A percentile compares a stretch with the other conserved stretches of the same genome.
Conservation (phyloP, 2,888 invertebrate genomes). For the Spodoptera exigua region DNA sequence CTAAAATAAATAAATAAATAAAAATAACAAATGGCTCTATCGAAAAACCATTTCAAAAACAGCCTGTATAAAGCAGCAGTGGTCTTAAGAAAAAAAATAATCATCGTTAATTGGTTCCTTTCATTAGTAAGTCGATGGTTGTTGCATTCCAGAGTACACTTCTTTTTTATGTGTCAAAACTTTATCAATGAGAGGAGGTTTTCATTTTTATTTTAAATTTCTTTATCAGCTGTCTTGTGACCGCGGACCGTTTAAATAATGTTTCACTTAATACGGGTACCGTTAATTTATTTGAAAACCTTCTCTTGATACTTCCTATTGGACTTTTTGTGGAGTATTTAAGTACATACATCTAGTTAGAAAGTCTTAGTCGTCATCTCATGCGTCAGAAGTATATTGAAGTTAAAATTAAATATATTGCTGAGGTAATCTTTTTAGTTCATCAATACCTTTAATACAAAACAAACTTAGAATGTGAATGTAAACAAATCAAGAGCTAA, state of each 20-base stretch:
- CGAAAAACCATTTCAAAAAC: slow-evolving; percentile 43
- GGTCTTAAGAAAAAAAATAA: slow-evolving; percentile 85
- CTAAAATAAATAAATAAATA: too few species aligned
- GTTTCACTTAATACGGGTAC: slow-evolving; percentile 65
- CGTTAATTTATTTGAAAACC: slow-evolving; percentile 46
- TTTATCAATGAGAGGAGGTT: slow-evolving; percentile 88
- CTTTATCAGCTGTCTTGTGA: slow-evolving; percentile 81
- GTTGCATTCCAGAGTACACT: slow-evolving; percentile 80
- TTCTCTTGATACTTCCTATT: background rate
- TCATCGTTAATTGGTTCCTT: slow-evolving; percentile 88
- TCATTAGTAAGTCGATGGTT: slow-evolving; percentile 86
- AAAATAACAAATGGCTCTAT: background rate
- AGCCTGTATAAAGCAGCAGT: slow-evolving; percentile 73
- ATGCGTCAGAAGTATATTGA: too few species aligned
- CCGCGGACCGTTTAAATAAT: slow-evolving; percentile 76
- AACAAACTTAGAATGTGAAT: too few species aligned
- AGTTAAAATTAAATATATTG: too few species aligned
- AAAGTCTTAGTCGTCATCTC: too few species aligned
- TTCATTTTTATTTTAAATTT: slow-evolving; percentile 87
- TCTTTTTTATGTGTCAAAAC: slow-evolving; percentile 87
- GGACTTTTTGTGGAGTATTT: too few species aligned
- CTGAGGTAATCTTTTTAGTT: too few species aligned
- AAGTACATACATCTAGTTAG: too few species aligned
- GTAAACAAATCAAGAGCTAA: background rate
- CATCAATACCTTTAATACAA: too few species aligned